Evolutionary conservation across 2,113 vertebrate genomes (phyloP), one percentile per base, ranked within the genome.

Genomic region (Tragelaphus buxtoni): DNA sequence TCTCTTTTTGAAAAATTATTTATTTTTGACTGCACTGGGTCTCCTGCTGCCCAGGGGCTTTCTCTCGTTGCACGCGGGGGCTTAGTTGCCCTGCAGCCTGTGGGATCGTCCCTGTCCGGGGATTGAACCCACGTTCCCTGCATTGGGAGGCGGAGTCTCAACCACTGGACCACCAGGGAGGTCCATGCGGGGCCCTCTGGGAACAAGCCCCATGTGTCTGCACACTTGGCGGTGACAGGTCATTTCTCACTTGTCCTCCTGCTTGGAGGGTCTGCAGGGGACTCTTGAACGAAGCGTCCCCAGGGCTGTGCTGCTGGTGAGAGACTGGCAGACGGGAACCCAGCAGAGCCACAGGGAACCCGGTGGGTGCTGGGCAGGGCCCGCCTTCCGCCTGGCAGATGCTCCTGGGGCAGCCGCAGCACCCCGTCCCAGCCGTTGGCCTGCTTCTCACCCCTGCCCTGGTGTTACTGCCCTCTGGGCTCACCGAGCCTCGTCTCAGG

Each of bases 331-430:
- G 32, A 4, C 2, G 2, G 24, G 16, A 20, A 2, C 58, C 32
- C 49, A 2, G 4, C 8, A 1, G 24, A 39, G 32, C 47, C 2
- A 0, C 17, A 18, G 32, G 18, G 9, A 35, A 26, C 76, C 45
- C 3, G 32, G 35, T 18, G 12, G n/a, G n/a, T 1, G 5, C 45
- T 7, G 12, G 6, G 39, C 56, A 17, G 51, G 8, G n/a, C 18
- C 32, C 8, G 28, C 6, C 5, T 28, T 61, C 56, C 58, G 0
- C n/a, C 0, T 22, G 14, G 11, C 22, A 7, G 11, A 4, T 1
- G 10, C 49, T 0, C 77, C 49, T 11, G 32, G 18, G 39, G 22
- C 0, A 22, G 53, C 32, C 3, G 0, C 42, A 16, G 72, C 9
- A 1, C 8, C 42, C 58, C 0, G 0, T 14, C 83, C 47, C 9